phyloP scores from a whole-genome alignment of 1,140 invertebrate species.

The Trichogramma pretiosum region DNA sequence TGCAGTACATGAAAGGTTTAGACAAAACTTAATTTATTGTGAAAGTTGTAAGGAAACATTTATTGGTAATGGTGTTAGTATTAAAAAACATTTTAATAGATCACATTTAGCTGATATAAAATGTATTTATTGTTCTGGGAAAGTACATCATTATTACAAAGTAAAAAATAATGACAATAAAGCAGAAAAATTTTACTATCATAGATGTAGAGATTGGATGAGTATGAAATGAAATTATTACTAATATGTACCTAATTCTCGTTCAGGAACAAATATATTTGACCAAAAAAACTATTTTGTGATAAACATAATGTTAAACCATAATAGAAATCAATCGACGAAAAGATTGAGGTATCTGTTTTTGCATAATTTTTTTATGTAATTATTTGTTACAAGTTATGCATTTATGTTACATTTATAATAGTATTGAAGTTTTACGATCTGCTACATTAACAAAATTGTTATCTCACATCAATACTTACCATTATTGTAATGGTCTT shows the following conservation, averaged over 20 bases:
- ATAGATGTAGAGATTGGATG: slow-evolving; percentile 26
- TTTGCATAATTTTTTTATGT: no score
- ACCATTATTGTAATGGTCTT: no score
- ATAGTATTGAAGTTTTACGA: no score
- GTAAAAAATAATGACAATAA: slow-evolving; percentile 16
- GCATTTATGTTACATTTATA: no score
- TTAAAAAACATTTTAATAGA: slow-evolving; percentile 34
- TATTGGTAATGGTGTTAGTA: slow-evolving; percentile 21
- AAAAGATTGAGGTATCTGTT: no score
- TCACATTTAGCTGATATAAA: slow-evolving; percentile 24
- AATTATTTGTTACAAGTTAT: no score
- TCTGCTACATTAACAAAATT: no score
- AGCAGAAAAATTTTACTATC: slow-evolving; percentile 25
- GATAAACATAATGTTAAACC: neutral
- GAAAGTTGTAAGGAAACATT: slow-evolving; percentile 29
- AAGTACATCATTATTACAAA: slow-evolving; percentile 33
- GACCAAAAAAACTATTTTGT: neutral
- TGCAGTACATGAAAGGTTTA: slow-evolving; percentile 36
- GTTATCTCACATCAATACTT: no score
- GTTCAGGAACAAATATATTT: neutral
- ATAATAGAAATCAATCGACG: neutral
- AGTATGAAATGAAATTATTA: neutral
- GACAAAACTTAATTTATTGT: slow-evolving; percentile 25
- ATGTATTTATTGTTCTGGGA: slow-evolving; percentile 34
- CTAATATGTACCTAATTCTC: no score